Evolutionary conservation across 2,113 vertebrate species (phyloP), one percentile per base, ranked within the genome.

Genomic region (Arenaria interpres): DNA sequence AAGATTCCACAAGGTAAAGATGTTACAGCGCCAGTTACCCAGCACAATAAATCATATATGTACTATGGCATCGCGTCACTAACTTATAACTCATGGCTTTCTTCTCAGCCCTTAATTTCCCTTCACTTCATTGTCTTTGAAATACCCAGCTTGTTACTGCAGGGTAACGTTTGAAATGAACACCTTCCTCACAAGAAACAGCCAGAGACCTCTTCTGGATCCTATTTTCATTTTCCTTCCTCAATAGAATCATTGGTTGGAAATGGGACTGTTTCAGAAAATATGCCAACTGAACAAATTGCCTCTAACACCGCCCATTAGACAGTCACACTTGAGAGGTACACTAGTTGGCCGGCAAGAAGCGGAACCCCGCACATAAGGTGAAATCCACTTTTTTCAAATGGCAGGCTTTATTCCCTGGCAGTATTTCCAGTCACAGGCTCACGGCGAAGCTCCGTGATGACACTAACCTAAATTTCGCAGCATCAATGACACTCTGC

Each of bases 391-490:
- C 24, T 45, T 71, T 28, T 81, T 68, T 33, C n/a, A 63, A n/a
- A 48, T 8, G 35, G 27, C 24, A 92, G 67, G 21, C 24, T 85
- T 88, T 76, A 50, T 56, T 72, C 43, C 20, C 50, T 67, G 41
- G 45, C 76, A 96, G 84, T 57, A 64, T 59, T 86, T 88, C 27
- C 53, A 78, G 41, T 28, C 72, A 84, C 4, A 64, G 54, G 25
- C 28, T 85, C 33, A 43, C 8, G 41, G 71, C 86, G 95, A 78
- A 92, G 74, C 46, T 75, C 8, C 28, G 35, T 71, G 76, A 6
- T 90, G 95, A 57, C 68, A 97, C 98, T 97, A 95, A 99, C 99
- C 99, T 99, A 97, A 98, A 98, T 86, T 95, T 98, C n/a, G 93
- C 73, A 93, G 98, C 85, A 95, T 99, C 98, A 19, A 97, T 24